These are phyloP conservation scores for Scolopax rusticola DNA, from an alignment of 2,797 vertebrate genomes.

Conservation along the genomic window DNA sequence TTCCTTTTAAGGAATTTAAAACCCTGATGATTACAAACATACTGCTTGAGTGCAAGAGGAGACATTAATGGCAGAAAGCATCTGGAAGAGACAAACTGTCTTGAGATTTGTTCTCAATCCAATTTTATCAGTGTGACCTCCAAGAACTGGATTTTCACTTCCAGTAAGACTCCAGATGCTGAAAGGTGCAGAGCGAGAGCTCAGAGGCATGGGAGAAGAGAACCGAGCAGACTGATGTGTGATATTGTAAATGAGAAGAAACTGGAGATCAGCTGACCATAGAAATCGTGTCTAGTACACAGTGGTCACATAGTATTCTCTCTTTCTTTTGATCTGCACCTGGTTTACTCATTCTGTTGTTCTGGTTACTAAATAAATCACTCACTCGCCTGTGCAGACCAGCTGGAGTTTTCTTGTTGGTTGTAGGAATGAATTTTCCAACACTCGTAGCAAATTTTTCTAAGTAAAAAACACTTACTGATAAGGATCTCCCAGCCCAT, in stretches of 20 bases:
- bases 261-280: neutral
- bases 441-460: neutral
- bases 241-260: neutral
- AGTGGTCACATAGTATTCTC: neutral
- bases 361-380: neutral
- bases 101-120: neutral
- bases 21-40: neutral
- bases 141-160: neutral
- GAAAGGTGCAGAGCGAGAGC: neutral
- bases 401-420: neutral
- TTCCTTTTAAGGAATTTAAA: neutral
- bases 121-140: neutral
- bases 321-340: neutral
- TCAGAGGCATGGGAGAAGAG: neutral
- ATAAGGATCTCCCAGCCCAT: neutral
- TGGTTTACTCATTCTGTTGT: neutral
- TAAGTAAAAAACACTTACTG: neutral
- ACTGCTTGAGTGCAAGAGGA: neutral
- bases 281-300: neutral
- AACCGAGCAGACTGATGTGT: accelerated
- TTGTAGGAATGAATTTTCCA: neutral
- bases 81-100: neutral
- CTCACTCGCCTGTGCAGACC: neutral
- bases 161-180: neutral
- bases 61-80: neutral